Conservation (phyloP, 2,113 vertebrate genomes). For the Cephalopterus ornatus region DNA sequence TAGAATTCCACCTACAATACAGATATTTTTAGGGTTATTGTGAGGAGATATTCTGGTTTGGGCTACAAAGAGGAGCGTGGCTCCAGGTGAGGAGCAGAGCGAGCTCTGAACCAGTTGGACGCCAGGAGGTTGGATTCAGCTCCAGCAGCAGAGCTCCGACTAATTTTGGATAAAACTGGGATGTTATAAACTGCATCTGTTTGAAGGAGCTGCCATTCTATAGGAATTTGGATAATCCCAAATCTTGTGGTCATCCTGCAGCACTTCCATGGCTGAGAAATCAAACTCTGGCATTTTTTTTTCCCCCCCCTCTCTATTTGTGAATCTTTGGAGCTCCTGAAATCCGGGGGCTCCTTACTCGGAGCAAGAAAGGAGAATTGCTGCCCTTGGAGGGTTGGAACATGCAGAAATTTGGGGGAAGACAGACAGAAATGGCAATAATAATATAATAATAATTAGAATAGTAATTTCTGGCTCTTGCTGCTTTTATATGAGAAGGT, state of each 20-base stretch:
- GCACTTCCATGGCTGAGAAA: background rate
- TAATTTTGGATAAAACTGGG: background rate
- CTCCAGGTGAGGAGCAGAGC: background rate
- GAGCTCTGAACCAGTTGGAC: background rate
- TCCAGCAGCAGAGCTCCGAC: background rate
- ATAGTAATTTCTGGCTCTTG: background rate
- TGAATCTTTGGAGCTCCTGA: background rate
- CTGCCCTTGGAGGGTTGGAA: background rate
- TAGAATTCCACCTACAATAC: rapidly evolving
- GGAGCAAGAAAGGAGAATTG: background rate
- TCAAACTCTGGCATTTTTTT: background rate
- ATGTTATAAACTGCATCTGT: rapidly evolving
- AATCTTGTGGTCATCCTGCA: background rate
- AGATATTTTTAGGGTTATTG: background rate
- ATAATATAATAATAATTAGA: background rate
- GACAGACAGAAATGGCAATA: background rate
- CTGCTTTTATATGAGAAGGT: background rate
- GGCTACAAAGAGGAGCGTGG: background rate
- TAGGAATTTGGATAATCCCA: background rate
- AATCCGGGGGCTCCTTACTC: background rate
- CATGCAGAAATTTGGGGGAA: background rate
- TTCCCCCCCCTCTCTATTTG: background rate
- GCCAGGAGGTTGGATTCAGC: background rate
- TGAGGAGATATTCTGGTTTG: background rate
- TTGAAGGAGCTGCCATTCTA: background rate